Percentiles rank a stretch among this genome's conserved stretches.
Evolutionary conservation across 1,140 invertebrate species (phyloP).

Genomic region (Diplogasteroides magnus): DNA sequence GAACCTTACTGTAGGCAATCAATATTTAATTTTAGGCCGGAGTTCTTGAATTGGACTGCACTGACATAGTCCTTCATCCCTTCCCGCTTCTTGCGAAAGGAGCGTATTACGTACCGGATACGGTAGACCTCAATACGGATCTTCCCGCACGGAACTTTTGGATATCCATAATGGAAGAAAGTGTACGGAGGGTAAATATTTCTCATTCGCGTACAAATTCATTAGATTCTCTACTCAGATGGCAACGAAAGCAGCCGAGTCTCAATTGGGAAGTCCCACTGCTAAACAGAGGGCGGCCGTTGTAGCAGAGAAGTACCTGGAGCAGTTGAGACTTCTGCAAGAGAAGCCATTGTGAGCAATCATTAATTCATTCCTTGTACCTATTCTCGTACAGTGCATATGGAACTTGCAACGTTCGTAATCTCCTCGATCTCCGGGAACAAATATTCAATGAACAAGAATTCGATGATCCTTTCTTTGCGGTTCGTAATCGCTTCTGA

Average conservation of each 20-base stretch:
- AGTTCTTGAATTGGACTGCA: slow-evolving; percentile 34
- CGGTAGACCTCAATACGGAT: slow-evolving; percentile 78
- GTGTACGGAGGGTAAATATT: slow-evolving; percentile 60
- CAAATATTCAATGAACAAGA: slow-evolving; percentile 80
- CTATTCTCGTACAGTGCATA: slow-evolving; percentile 66
- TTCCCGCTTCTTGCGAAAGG: slow-evolving; percentile 63
- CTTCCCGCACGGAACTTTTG: slow-evolving; percentile 82
- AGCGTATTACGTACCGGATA: slow-evolving; percentile 75
- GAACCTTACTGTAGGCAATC: background rate
- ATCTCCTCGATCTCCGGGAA: slow-evolving; percentile 82
- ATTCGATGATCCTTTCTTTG: slow-evolving; percentile 84
- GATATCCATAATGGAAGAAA: slow-evolving; percentile 80
- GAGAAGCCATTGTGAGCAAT: slow-evolving; percentile 72
- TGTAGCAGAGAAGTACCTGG: slow-evolving; percentile 77
- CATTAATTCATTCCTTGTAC: slow-evolving; percentile 3
- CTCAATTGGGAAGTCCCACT: slow-evolving; percentile 69
- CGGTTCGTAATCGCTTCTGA: slow-evolving; percentile 54
- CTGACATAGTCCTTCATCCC: slow-evolving; percentile 30
- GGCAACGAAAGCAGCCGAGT: slow-evolving; percentile 65
- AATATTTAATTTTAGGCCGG: slow-evolving; percentile 15
- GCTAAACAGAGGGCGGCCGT: slow-evolving; percentile 72
- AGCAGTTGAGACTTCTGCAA: slow-evolving; percentile 64
- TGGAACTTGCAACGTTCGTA: slow-evolving; percentile 78
- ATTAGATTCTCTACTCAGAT: too few species aligned
- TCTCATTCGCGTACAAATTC: too few species aligned